These are phyloP conservation scores for Nematopogon swammerdamellus DNA, from an alignment of 2,888 invertebrate species.

Conservation along the genomic window DNA sequence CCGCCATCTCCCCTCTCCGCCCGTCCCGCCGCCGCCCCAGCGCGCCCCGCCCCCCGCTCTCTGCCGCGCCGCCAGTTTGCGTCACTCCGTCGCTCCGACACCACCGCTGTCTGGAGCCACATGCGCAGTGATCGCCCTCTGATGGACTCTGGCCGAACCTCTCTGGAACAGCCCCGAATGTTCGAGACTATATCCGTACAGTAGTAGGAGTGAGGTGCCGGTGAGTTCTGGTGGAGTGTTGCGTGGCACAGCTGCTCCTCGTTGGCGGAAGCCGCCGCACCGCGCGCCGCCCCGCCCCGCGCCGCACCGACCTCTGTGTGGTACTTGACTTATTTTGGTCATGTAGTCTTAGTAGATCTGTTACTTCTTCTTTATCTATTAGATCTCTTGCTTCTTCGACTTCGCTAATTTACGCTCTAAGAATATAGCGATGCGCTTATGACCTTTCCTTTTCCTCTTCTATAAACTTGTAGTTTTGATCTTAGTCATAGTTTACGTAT, in stretches of 20 bases:
- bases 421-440: no score
- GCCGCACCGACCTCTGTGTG: not conserved
- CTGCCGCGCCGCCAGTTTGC: constrained; percentile 38
- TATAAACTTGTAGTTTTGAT: no score
- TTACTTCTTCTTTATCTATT: no score
- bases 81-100: constrained; percentile 48
- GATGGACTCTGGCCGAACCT: not conserved
- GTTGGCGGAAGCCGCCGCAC: not conserved
- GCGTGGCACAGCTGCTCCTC: no score
- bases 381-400: no score
- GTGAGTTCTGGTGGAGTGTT: not conserved
- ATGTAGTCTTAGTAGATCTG: not conserved
- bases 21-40: no score
- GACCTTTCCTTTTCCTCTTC: no score
- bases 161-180: not conserved
- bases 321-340: not conserved
- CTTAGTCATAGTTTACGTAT: no score
- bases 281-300: not conserved
- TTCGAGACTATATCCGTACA: not conserved
- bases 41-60: constrained; percentile 13
- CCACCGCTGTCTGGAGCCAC: constrained; percentile 19
- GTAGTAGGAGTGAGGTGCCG: not conserved
- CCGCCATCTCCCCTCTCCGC: not conserved
- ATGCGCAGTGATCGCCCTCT: not conserved
- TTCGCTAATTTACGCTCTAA: no score